Base-by-base conservation (phyloP, 1,140 invertebrate species). In the Bombus sibiricus region DNA sequence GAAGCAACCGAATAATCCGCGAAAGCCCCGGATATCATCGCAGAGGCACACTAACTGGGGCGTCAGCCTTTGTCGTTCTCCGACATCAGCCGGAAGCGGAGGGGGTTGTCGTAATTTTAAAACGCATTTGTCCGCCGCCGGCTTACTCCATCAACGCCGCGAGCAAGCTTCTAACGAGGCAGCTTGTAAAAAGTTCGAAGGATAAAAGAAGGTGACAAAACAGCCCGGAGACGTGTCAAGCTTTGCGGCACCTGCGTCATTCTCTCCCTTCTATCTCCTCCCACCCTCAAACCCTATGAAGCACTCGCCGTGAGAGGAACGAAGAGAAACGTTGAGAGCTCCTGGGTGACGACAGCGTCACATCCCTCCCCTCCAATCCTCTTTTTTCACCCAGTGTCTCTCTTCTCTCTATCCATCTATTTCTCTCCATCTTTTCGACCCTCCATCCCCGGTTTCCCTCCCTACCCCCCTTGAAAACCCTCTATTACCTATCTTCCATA, bases 161-260 rank as follows among this genome's bases (percentile, higher is more conserved):
- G 78, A 68, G 82, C 75, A 88, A 76, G 83, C 77, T 82, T 88
- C 86, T 90, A 90, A 90, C 89, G 89, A 90, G 89, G 83, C 85
- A 73, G 80, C 83, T 59, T 85, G 87, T 85, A 92, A 92, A 91
- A 92, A 91, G 87, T 87, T 91, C 64, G 88, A 83, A 87, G 85
- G 83, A 91, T 89, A 92, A 91, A 92, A 90, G 90, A 88, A 87
- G 86, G 89, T 86, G 91, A 91, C 86, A 91, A 92, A 92, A 92
- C 87, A 92, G 88, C 85, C 47, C 88, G 90, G 88, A 89, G 91
- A 92, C 92, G 93, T 91, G 92, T 92, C 90, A 90, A 93, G 92
- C 92, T 92, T 92, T 88, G 86, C 89, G 86, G 86, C 91, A 92
- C 92, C 92, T 93, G 92, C 86, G 92, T 90, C 92, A 82, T 90